Evolutionary conservation across 2,113 vertebrate genomes (phyloP).

Genomic region (Turnix velox): DNA sequence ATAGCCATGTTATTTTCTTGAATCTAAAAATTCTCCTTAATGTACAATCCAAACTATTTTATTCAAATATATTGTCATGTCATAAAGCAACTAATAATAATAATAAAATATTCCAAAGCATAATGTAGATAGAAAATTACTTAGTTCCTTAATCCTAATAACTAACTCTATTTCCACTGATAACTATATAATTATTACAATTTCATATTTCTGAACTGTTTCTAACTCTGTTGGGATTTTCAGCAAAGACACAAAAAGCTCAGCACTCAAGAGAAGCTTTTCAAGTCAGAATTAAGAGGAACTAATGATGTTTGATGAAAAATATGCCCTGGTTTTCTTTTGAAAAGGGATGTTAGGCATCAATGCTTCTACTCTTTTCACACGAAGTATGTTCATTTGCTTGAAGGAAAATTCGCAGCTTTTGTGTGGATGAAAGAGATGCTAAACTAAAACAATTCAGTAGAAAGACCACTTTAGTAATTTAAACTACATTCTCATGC

Average conservation of each 20-base stretch:
- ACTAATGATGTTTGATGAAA: not conserved
- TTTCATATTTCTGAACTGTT: not conserved
- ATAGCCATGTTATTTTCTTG: not conserved
- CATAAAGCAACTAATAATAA: not conserved
- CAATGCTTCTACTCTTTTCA: not conserved
- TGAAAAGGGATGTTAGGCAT: not conserved
- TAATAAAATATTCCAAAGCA: not conserved
- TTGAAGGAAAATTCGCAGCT: not conserved
- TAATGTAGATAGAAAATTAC: not conserved
- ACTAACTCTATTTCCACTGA: not conserved
- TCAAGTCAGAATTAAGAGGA: not conserved
- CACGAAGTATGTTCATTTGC: not conserved
- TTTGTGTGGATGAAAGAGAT: not conserved
- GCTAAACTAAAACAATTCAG: not conserved
- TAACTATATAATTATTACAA: not conserved
- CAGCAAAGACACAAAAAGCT: not conserved
- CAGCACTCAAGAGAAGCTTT: not conserved
- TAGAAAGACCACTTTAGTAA: not conserved
- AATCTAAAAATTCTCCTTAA: not conserved
- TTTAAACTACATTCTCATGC: not conserved
- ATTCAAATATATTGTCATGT: not conserved
- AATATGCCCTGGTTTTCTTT: not conserved
- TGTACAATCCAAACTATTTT: not conserved
- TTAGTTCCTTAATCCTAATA: not conserved
- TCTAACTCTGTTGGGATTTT: not conserved